Percentiles rank a stretch among this genome's conserved stretches.
Evolutionary conservation across 2,797 vertebrate genomes (phyloP).

Genomic region (Intellagama lesueurii): DNA sequence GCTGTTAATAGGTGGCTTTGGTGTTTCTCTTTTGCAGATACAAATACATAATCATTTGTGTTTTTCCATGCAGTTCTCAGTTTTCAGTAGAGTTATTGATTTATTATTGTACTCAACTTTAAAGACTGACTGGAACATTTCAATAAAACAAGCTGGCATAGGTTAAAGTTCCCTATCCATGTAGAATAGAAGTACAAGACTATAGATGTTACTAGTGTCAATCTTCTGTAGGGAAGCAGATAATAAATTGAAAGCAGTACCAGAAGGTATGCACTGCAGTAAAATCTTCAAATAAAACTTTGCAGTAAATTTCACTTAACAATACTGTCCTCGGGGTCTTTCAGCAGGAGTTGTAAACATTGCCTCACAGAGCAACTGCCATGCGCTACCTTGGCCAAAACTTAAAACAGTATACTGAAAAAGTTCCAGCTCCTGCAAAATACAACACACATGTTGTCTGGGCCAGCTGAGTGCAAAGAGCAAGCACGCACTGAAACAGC

Average conservation of each 20-base stretch:
- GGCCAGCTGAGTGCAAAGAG: no score
- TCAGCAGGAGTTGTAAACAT: background rate
- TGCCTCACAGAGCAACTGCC: background rate
- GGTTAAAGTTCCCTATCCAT: conserved; percentile 21
- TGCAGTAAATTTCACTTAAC: conserved; percentile 13
- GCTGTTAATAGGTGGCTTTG: background rate
- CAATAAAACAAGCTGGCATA: background rate
- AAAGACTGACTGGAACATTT: conserved; percentile 11
- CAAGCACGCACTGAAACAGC: no score
- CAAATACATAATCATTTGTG: conserved; percentile 6
- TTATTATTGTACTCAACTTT: background rate
- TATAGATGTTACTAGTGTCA: background rate
- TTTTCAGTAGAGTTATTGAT: conserved; percentile 3
- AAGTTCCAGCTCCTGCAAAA: background rate
- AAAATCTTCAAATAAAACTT: conserved; percentile 34
- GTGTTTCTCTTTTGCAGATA: background rate
- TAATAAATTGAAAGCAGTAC: background rate
- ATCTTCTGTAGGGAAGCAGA: background rate
- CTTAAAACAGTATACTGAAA: background rate
- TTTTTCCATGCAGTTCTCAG: background rate
- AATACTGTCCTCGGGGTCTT: conserved; percentile 5
- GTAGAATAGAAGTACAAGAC: background rate
- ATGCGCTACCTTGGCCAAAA: background rate
- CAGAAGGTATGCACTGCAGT: background rate
- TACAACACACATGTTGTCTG: no score